Evolutionary conservation across 2,797 vertebrate genomes (phyloP), one percentile per base, ranked within the genome.

Genomic region (Lerista edwardsae): DNA sequence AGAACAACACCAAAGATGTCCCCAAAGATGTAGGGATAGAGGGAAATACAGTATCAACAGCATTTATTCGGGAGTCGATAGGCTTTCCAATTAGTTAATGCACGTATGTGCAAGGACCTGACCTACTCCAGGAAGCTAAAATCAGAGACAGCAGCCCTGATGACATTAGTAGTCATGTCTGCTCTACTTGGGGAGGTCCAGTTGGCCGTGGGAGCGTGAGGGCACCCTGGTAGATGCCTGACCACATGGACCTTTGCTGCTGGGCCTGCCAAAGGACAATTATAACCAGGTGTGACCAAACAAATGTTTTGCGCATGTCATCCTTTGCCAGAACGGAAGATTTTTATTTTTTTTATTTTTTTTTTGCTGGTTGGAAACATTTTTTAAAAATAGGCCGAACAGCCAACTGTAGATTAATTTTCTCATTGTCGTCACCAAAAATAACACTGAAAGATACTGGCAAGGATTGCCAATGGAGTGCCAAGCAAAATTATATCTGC

Each of bases 401-500:
- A n/a, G 44, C 31, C 39, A 79, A 85, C 31, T 61, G 71, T 36
- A 57, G 55, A 75, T 74, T 74, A 31, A 61, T 75, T 36, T 74
- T 79, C 39, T 79, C 69, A 75, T 68, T 31, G 11, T 31, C 76
- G 61, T 65, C 41, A 39, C 51, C 76, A 83, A 72, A 72, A 82
- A 78, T 44, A 82, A 82, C 67, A 79, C 31, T 44, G 31, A 75
- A 83, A 75, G 62, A 68, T 69, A 69, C 81, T 68, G 65, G 86
- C 81, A 39, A 74, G 39, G 47, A 39, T 27, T 68, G 71, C 51
- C 71, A 87, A 27, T 61, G 55, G 64, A 62, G 75, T 19, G 75
- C 75, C 55, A 79, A 87, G 81, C 64, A 79, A 83, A 83, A 87
- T 79, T 69, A 79, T 51, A 79, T 74, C 81, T 79, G 47, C 31